These are phyloP conservation scores for Nomada ferruginata DNA, from an alignment of 2,888 invertebrate species.

Conservation along the genomic window DNA sequence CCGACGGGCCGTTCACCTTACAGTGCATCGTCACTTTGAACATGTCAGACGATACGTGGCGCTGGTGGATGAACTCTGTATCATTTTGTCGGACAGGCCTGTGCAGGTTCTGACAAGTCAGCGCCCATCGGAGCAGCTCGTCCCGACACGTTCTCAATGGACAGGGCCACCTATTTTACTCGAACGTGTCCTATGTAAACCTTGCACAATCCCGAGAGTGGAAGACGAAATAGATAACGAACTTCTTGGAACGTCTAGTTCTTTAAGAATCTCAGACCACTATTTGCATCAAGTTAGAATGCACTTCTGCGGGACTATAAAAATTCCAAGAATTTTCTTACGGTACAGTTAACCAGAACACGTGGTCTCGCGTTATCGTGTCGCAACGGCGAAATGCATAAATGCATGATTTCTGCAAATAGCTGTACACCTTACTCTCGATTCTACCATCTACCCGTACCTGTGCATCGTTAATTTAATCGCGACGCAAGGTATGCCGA, in stretches of 20 bases:
- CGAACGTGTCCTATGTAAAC: not conserved
- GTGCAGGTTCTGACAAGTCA: slow-evolving; percentile 51
- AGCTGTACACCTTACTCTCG: slow-evolving; percentile 38
- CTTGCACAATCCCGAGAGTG: not conserved
- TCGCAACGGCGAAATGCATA: slow-evolving; percentile 26
- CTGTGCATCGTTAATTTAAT: slow-evolving; percentile 40
- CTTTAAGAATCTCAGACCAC: too few relatives aligned
- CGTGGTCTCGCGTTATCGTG: slow-evolving; percentile 18
- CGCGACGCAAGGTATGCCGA: slow-evolving; percentile 41
- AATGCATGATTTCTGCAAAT: slow-evolving; percentile 42
- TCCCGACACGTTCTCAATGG: not conserved
- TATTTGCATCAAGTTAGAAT: not conserved
- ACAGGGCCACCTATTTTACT: not conserved
- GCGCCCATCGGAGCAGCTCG: slow-evolving; percentile 18
- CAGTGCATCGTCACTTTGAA: slow-evolving; percentile 57
- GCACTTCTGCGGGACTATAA: not conserved
- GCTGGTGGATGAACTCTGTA: slow-evolving; percentile 46
- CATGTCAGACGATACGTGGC: slow-evolving; percentile 33
- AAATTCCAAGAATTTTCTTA: not conserved
- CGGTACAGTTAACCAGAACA: slow-evolving; percentile 2
- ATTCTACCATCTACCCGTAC: slow-evolving; percentile 20
- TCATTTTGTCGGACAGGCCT: slow-evolving; percentile 48
- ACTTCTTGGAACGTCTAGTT: not conserved
- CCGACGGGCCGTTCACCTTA: slow-evolving; percentile 71
- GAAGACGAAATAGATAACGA: too few relatives aligned